Evolutionary conservation across 92 coral and sea anemone genomes (phyloP).

Genomic region (Paragorgia papillata): DNA sequence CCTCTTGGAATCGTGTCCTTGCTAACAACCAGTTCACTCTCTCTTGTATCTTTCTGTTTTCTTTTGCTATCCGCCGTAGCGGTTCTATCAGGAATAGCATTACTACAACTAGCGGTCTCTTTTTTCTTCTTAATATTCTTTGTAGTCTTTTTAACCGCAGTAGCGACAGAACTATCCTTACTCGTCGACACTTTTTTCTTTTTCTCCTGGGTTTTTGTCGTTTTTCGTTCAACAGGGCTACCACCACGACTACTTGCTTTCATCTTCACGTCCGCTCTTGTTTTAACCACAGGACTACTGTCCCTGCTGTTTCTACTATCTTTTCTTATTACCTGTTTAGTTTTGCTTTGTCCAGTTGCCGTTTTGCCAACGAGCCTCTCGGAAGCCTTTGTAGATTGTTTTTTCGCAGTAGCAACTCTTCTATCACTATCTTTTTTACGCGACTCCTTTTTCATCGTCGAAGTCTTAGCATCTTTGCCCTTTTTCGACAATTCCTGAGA

Average conservation of each 20-base stretch:
- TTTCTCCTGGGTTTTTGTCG: background rate
- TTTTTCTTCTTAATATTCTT: conserved; percentile 9
- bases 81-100: background rate
- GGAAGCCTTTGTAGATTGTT: background rate
- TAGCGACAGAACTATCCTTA: too few relatives aligned
- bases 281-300: background rate
- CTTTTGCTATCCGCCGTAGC: background rate
- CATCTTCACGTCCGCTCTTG: background rate
- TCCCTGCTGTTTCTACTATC: background rate
- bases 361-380: background rate
- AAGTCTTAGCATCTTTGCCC: background rate
- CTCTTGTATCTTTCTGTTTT: background rate
- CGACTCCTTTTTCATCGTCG: background rate
- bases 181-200: background rate
- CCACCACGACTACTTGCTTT: background rate
- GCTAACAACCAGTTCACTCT: background rate
- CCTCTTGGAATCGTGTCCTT: background rate
- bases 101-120: conserved; percentile 1
- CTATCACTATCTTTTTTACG: background rate
- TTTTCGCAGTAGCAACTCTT: background rate
- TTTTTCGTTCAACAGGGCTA: background rate
- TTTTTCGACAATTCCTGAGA: background rate
- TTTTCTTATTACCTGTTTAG: too few relatives aligned
- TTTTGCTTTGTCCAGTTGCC: background rate
- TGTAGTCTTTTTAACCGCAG: too few relatives aligned